Base-by-base conservation (phyloP, 2,797 vertebrate genomes). In the Acanthurus tractus region DNA sequence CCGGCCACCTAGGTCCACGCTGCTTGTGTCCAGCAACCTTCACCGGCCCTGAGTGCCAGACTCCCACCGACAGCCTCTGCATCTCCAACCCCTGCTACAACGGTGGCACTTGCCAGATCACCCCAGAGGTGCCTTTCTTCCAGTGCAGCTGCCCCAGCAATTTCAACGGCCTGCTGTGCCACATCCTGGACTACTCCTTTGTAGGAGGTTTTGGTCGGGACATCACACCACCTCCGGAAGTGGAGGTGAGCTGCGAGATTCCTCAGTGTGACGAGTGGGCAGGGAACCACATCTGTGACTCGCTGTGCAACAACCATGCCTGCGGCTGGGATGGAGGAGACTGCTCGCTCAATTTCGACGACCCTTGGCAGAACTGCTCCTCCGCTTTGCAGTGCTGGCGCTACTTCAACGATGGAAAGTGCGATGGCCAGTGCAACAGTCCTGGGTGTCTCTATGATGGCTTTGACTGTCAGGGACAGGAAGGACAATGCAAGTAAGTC, bases 321-420 rank as follows among this genome's bases (percentile, higher is more conserved):
- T 99, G 98, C 0, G 96, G 96, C 77, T 99, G 98, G 98, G 98
- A 99, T 0, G 98, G 98, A 0, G 98, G 98, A 0, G 98, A 99
- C 94, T 99, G 98, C 93, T 99, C 98, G 0, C 97, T 99, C 52
- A 98, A 99, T 81, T 99, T 99, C 75, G 95, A 97, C 0, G 97
- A 99, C 82, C 98, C 98, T 0, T 99, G 98, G 98, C 96, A 99
- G 93, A 99, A 99, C 93, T 99, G 98, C 93, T 96, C 97, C 0
- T 96, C 96, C 18, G 94, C 98, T 0, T 92, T 99, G 88, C 97
- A 99, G 93, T 99, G 98, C 93, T 99, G 98, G 98, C 96, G 97
- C 57, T 99, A 99, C 85, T 99, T 99, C 87, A 96, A 97, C 0
- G 95, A 99, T 0, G 97, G 97, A 59, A 97, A 94, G 86, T 99